Evolutionary conservation across 2,113 vertebrate genomes (phyloP).

Genomic region (Hemiscyllium ocellatum): DNA sequence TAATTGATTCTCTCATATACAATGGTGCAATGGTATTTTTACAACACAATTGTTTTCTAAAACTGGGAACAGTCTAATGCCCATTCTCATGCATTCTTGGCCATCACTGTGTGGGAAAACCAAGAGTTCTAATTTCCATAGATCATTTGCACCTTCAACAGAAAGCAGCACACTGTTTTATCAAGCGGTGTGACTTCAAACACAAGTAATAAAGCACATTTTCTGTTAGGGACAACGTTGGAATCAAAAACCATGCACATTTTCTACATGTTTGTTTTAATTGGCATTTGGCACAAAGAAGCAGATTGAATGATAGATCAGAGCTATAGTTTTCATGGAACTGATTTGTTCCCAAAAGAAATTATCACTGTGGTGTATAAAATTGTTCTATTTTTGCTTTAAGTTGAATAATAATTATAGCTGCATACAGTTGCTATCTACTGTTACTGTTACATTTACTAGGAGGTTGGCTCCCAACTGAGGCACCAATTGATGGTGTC

Average conservation of each 20-base stretch:
- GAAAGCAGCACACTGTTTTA: neutral
- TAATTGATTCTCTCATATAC: neutral
- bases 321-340: neutral
- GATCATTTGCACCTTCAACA: neutral
- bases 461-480: neutral
- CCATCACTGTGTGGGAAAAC: neutral
- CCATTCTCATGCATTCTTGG: neutral
- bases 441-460: neutral
- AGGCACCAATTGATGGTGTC: neutral
- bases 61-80: neutral
- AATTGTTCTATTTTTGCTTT: neutral
- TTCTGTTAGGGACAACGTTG: neutral
- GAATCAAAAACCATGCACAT: neutral
- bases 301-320: too few species aligned
- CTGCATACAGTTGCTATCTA: neutral
- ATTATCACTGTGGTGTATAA: too few species aligned
- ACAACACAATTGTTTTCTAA: neutral
- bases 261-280: neutral
- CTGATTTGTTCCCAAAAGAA: neutral
- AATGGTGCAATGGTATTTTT: neutral
- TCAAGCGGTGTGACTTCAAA: neutral
- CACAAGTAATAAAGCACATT: neutral
- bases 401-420: neutral
- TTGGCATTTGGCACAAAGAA: neutral
- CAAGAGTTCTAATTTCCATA: neutral